These are phyloP conservation scores for Rhopalosiphum nymphaeae DNA, from an alignment of 2,888 invertebrate genomes.

Conservation along the genomic window DNA sequence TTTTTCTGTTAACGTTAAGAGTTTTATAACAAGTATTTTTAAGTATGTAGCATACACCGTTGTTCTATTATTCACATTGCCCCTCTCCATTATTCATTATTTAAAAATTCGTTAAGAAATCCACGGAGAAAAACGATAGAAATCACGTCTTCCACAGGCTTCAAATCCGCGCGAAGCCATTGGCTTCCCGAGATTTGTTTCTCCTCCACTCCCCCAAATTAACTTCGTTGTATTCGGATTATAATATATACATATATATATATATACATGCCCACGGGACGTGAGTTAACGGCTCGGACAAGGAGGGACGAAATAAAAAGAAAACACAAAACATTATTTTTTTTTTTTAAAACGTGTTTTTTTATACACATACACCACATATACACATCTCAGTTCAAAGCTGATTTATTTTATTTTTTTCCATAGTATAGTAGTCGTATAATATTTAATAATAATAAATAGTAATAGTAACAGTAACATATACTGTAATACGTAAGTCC, in stretches of 20 bases:
- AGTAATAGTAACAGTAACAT: not conserved
- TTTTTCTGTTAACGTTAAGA: conserved; percentile 37
- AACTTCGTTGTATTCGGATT: not conserved
- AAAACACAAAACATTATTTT: not conserved
- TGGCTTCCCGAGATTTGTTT: conserved; percentile 38
- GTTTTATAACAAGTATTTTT: conserved; percentile 35
- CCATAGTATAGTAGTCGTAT: not conserved
- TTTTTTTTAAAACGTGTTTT: not conserved
- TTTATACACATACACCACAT: not conserved
- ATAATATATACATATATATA: too few relatives aligned
- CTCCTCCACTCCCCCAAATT: not conserved
- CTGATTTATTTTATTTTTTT: conserved; percentile 33
- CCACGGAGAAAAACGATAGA: conserved; percentile 26
- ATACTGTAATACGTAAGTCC: not conserved
- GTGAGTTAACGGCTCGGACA: not conserved
- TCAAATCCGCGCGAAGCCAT: conserved; percentile 6
- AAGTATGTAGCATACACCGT: conserved; percentile 23
- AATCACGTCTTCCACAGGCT: conserved; percentile 50
- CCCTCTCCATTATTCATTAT: not conserved
- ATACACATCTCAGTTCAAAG: not conserved
- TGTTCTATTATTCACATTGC: conserved; percentile 9
- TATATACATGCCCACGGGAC: not conserved
- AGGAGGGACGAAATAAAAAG: not conserved
- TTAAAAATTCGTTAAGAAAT: not conserved
- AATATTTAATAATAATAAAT: not conserved